Conservation (phyloP, 2,797 vertebrate genomes). For the Hippocampus kuda region DNA sequence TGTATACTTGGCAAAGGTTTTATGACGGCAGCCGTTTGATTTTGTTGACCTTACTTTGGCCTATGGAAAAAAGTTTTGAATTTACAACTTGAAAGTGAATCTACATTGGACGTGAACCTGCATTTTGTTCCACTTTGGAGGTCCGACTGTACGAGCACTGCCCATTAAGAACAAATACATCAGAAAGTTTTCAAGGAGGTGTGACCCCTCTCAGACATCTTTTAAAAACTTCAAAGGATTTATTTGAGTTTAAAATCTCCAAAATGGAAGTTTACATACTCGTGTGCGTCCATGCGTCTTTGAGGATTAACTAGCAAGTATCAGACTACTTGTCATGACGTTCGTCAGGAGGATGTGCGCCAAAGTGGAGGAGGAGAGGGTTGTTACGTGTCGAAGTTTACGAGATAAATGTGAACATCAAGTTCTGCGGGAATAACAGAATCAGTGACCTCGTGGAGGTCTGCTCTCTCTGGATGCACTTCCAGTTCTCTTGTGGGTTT, state of each 20-base stretch:
- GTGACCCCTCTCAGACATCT: background rate
- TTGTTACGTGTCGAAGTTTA: background rate
- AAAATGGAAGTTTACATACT: conserved; percentile 16
- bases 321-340: background rate
- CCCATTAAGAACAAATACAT: conserved; percentile 23
- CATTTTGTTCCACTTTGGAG: background rate
- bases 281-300: background rate
- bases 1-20: background rate
- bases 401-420: conserved; percentile 5
- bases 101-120: background rate
- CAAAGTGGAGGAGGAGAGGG: conserved; percentile 14
- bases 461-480: background rate
- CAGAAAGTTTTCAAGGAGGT: conserved; percentile 23
- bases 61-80: background rate
- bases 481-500: background rate
- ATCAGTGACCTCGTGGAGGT: conserved; percentile 3
- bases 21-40: background rate
- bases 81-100: background rate
- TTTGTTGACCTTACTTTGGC: background rate
- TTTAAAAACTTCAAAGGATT: background rate
- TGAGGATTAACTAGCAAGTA: conserved; percentile 1
- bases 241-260: conserved; percentile 30
- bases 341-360: conserved; percentile 3
- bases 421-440: conserved; percentile 1
- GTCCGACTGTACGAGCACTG: background rate